Evolutionary conservation across 2,888 invertebrate species (phyloP), one percentile per base, ranked within the genome.

Genomic region (Cephalotes varians): DNA sequence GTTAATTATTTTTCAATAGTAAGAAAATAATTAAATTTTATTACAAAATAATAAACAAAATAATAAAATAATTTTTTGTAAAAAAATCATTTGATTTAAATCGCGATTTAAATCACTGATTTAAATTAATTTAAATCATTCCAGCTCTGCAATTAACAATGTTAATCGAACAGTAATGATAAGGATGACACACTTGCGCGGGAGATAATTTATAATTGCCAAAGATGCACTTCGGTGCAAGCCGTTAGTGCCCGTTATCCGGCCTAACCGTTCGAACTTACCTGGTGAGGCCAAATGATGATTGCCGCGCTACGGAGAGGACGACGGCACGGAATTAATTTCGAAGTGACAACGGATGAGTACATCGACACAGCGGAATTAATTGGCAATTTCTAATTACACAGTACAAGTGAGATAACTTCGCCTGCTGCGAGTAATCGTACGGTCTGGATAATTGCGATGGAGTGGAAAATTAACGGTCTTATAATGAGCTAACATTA

Each of bases 141-240:
- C n/a, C n/a, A n/a, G n/a, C n/a, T n/a, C n/a, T 28, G 5, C 12
- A 25, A 9, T 44, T 25, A 21, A 54, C 6, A 7, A 18, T 25
- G 25, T 71, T 40, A 40, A 49, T 47, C n/a, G 1, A n/a, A 15
- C 18, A 64, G 21, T 15, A 62, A 51, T 7, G 37, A 40, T n/a
- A n/a, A 56, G 80, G 34, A 65, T 64, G 81, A 56, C 64, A 60
- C 44, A 82, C 34, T 82, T 72, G 54, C 54, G 44, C 54, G 40
- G 47, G 15, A 60, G 67, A 21, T 72, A 54, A 81, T 64, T 64
- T 82, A 49, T 73, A 81, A 83, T 83, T 83, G 65, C 56, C 83
- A n/a, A 82, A 82, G 72, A 82, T 82, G 69, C 76, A 76, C 15
- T n/a, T 37, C 18, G 18, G 0, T n/a, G 37, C 21, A 54, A 67